Conservation (phyloP, 2,888 invertebrate genomes). For the Drosophila imparisetae region DNA sequence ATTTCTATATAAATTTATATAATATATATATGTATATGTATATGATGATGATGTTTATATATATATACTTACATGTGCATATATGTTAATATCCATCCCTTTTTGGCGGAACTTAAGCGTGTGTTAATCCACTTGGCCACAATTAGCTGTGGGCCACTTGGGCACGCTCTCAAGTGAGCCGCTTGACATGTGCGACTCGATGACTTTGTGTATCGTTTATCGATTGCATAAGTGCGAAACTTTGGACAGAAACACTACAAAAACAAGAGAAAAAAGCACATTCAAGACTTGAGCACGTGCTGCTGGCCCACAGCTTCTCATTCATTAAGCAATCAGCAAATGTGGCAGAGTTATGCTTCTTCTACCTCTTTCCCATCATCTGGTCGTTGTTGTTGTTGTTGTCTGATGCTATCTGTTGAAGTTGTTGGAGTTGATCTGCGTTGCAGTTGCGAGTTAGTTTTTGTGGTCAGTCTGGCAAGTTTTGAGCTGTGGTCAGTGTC, state of each 20-base stretch:
- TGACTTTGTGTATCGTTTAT: conserved; percentile 45
- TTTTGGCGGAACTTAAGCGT: neutral
- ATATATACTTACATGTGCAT: neutral
- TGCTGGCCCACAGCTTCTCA: conserved; percentile 58
- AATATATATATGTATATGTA: no score
- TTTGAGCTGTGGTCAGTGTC: conserved; percentile 62
- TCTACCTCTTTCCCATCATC: conserved; percentile 15
- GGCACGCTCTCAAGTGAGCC: conserved; percentile 49
- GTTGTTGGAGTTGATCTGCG: conserved; percentile 46
- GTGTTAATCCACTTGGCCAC: conserved; percentile 39
- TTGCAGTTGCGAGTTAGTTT: conserved; percentile 30
- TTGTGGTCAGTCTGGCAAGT: conserved; percentile 49
- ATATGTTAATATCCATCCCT: neutral
- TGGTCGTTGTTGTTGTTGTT: conserved; percentile 16
- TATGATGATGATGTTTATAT: neutral
- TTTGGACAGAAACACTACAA: conserved; percentile 3
- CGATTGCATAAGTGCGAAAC: conserved; percentile 42
- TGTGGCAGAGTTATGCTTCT: conserved; percentile 31
- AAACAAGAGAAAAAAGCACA: conserved; percentile 42
- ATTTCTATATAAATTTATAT: neutral
- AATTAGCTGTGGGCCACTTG: conserved; percentile 61
- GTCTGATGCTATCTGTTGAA: conserved; percentile 45
- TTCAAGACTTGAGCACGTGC: conserved; percentile 76
- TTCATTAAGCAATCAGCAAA: conserved; percentile 75
- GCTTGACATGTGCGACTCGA: conserved; percentile 47